Base-by-base conservation (phyloP, 2,113 vertebrate genomes). In the Barnardius zonarius region DNA sequence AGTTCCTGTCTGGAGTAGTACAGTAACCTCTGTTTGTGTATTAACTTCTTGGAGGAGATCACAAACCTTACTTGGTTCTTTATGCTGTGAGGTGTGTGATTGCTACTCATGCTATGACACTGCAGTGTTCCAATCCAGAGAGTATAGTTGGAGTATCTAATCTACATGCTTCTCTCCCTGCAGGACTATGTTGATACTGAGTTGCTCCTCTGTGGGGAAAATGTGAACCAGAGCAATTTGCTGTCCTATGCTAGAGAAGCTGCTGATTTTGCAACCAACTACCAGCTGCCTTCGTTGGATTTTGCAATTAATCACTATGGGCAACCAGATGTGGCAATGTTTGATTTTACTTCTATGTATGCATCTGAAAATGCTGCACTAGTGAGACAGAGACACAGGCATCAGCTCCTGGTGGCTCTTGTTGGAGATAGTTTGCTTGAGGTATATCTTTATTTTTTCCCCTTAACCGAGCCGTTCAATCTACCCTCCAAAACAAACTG, bases 311-410 rank as follows among this genome's bases (percentile, higher is more conserved):
- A 99, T 97, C 99, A 99, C 97, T 98, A 98, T 1, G 98, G 98
- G 64, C 99, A 99, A 93, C 98, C 99, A 13, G 99, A 99, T 20
- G 99, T 99, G 84, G 99, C 99, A 49, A 99, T 99, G 99, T 99
- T 99, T 48, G 99, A 99, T 97, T 99, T 99, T 94, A 99, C 99
- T 37, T 99, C 97, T 97, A 99, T 99, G 99, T 98, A 99, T 13
- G 99, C 99, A 25, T 99, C 99, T 1, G 99, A 99, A 97, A 99
- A 99, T 0, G 99, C 99, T 0, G 99, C 99, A 0, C 97, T 99
- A 74, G 98, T 99, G 96, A 98, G 99, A 61, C 99, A 99, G 95
- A 97, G 99, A 27, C 98, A 98, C 88, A 98, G 99, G 25, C 99
- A 99, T 97, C 98, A 98, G 69, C 98, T 99, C 44, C 98, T 99